Evolutionary conservation across 1,140 invertebrate species (phyloP).

Genomic region (Chelonus insularis): DNA sequence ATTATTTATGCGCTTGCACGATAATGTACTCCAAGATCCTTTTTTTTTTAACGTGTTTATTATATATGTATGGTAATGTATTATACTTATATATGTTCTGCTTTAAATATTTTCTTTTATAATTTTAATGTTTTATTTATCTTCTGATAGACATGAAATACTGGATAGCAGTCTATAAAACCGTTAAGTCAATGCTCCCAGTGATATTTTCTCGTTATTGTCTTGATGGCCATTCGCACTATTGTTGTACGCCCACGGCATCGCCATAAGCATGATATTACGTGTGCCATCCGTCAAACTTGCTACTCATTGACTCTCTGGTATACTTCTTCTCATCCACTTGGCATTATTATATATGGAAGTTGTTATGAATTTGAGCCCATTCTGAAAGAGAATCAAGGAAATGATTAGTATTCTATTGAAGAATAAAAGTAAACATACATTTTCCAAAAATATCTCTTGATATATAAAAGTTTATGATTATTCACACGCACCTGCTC

Average conservation of each 20-base stretch:
- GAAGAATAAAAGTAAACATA: background rate
- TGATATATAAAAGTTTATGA: conserved; percentile 21
- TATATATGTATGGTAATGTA: background rate
- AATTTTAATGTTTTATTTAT: conserved; percentile 16
- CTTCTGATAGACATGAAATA: conserved; percentile 5
- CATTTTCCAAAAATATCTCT: conserved; percentile 14
- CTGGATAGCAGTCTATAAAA: conserved; percentile 20
- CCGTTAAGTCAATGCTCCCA: conserved; percentile 54
- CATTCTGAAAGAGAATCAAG: background rate
- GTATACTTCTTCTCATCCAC: background rate
- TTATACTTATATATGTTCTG: conserved; percentile 1
- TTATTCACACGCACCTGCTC: conserved; percentile 27
- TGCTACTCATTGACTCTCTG: conserved; percentile 24
- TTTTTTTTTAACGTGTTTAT: background rate
- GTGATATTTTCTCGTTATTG: conserved; percentile 56
- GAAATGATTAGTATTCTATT: background rate
- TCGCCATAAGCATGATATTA: conserved; percentile 37
- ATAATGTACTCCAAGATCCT: conserved; percentile 34
- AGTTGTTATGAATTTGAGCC: too few relatives aligned
- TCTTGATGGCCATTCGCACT: conserved; percentile 42
- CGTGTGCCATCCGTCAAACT: conserved; percentile 47
- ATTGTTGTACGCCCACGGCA: conserved; percentile 50
- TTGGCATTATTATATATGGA: too few relatives aligned
- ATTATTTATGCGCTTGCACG: conserved; percentile 54
- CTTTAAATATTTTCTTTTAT: conserved; percentile 13